phyloP scores from a whole-genome alignment of 2,113 vertebrate species.

The Channa maculata region DNA sequence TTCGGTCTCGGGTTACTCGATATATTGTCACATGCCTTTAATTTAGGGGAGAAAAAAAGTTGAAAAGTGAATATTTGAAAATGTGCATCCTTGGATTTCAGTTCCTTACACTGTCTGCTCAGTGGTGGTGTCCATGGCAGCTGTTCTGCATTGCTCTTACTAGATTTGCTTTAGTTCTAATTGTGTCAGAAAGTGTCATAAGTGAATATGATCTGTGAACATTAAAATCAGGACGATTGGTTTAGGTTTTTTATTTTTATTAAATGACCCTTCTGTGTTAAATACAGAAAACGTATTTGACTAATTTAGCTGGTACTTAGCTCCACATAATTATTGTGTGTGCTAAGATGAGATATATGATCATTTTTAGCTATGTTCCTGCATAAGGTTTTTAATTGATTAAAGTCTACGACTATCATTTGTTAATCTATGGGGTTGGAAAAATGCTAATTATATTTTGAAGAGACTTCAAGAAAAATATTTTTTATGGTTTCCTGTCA shows the following conservation, averaged over 20 bases:
- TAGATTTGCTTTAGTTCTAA: slow-evolving; percentile 27
- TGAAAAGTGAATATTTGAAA: slow-evolving; percentile 42
- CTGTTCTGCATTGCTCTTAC: slow-evolving; percentile 17
- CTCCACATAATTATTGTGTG: no score
- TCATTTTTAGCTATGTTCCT: no score
- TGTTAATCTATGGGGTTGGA: no score
- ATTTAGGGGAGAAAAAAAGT: slow-evolving; percentile 36
- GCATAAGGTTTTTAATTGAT: not conserved
- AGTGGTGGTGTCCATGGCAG: slow-evolving; percentile 27
- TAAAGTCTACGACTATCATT: not conserved
- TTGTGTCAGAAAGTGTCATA: slow-evolving; percentile 15
- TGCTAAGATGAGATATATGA: no score
- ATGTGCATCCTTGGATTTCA: slow-evolving; percentile 52
- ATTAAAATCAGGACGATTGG: slow-evolving; percentile 5
- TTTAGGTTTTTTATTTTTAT: slow-evolving; percentile 6
- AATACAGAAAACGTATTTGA: no score
- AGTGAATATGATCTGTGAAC: slow-evolving; percentile 8
- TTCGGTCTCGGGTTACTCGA: slow-evolving; percentile 19
- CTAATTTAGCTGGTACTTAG: no score
- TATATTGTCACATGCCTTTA: slow-evolving; percentile 9
- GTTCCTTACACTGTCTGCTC: slow-evolving; percentile 43
- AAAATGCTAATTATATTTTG: no score
- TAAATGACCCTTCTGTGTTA: not conserved
- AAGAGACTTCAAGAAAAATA: no score
- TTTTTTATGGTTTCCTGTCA: no score